phyloP scores from a whole-genome alignment of 2,888 invertebrate genomes.

The Eustalomyia histrio region DNA sequence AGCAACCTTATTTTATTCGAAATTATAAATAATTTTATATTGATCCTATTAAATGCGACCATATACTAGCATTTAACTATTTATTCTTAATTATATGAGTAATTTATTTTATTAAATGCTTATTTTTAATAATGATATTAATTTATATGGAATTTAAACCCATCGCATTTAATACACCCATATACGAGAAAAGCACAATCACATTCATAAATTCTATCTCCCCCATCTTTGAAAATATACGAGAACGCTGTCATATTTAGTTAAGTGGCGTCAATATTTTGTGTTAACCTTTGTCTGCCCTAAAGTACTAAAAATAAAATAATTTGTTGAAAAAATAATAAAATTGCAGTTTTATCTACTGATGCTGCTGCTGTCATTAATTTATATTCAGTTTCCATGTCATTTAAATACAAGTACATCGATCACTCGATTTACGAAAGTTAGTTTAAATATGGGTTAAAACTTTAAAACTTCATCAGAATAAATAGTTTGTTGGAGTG shows the following conservation, averaged over 20 bases:
- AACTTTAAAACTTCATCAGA: too few species aligned
- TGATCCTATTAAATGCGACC: background rate
- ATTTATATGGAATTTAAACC: background rate
- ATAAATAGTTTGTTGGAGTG: too few species aligned
- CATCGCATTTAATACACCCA: background rate
- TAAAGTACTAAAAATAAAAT: slow-evolving; percentile 30
- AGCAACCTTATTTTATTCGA: too few species aligned
- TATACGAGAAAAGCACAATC: background rate
- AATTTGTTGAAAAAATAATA: background rate
- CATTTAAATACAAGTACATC: background rate
- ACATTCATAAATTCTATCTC: background rate
- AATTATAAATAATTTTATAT: too few species aligned
- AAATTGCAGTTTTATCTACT: background rate
- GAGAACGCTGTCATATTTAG: background rate
- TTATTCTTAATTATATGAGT: too few species aligned
- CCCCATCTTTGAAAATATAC: background rate
- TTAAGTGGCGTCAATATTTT: slow-evolving; percentile 40
- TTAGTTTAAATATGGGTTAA: background rate
- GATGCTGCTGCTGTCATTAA: background rate
- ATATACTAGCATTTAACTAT: too few species aligned
- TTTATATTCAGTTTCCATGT: background rate
- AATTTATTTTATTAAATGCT: background rate
- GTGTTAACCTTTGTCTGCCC: slow-evolving; percentile 52
- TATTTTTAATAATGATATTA: background rate
- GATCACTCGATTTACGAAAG: background rate